Base-by-base conservation (phyloP, 2,797 vertebrate genomes). In the Austrolebias charrua region DNA sequence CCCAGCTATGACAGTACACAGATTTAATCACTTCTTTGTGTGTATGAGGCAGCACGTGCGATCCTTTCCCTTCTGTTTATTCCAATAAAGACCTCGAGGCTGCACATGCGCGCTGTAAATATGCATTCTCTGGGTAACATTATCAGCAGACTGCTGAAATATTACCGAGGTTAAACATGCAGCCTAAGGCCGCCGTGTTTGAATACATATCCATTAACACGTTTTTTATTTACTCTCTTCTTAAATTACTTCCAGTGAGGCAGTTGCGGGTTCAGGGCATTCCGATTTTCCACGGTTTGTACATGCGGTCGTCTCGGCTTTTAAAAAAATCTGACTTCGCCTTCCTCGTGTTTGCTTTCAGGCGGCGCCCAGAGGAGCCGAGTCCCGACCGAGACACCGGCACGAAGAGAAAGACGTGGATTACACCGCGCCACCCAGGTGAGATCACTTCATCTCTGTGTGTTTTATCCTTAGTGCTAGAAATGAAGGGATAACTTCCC, bases 351-450 rank as follows among this genome's bases (percentile, higher is more conserved):
- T 77, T 31, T 78, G 53, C 38, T 88, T 19, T 15, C 92, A 97
- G 96, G 92, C 94, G 88, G 83, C 93, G 60, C 91, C 83, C 83
- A 92, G 95, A 92, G 90, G 90, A 79, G 87, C 91, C 31, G 95
- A 96, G 42, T 83, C 91, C 20, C 92, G 82, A 12, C 66, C 86
- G 0, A 87, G 83, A 5, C 90, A 92, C 42, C 90, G 73, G 51
- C 95, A 93, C 2, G 94, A 96, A 35, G 94, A 95, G 2, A 35
- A 90, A 53, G 95, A 95, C 66, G 86, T 91, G 9, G 92, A 92
- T 56, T 94, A 94, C 24, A 83, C 91, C 6, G 89, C 94, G 10
- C 88, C 94, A 52, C 91, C 94, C 88, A 96, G 95, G 95, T 98
- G 93, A 85, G 83, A 56, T 57, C 6, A 0, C 4, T 28, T 89